These are phyloP conservation scores for Diaperis boleti DNA, from an alignment of 2,888 invertebrate genomes.

Conservation along the genomic window DNA sequence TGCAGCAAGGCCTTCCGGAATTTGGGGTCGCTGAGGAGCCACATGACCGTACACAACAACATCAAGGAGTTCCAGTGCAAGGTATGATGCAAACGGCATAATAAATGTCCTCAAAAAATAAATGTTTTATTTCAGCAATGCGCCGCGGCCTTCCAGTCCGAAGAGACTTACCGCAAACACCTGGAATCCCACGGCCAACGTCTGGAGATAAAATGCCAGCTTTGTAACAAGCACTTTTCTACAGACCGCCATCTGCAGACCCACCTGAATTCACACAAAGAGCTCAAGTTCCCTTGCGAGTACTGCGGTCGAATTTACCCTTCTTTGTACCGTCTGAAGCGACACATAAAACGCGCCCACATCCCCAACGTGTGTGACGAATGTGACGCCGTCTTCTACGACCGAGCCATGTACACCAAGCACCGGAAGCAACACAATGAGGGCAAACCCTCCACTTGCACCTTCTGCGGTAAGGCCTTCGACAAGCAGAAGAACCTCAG, in stretches of 20 bases:
- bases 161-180: constrained; percentile 50
- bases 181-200: constrained; percentile 50
- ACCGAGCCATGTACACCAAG: constrained; percentile 54
- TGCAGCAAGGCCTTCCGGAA: constrained; percentile 56
- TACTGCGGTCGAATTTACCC: constrained; percentile 56
- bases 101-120: no score
- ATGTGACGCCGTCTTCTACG: constrained; percentile 56
- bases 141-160: constrained; percentile 47
- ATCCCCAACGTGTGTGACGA: constrained; percentile 55
- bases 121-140: constrained; percentile 51
- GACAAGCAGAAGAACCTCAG: constrained; percentile 56
- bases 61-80: constrained; percentile 54
- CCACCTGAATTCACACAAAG: constrained; percentile 55
- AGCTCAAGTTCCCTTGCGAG: constrained; percentile 57
- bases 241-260: constrained; percentile 52
- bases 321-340: constrained; percentile 54
- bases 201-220: constrained; percentile 51
- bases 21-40: constrained; percentile 53
- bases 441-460: constrained; percentile 51
- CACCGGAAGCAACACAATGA: constrained; percentile 53
- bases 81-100: no score
- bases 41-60: constrained; percentile 53
- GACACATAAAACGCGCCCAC: constrained; percentile 56
- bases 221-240: constrained; percentile 54
- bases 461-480: constrained; percentile 54